A percentile compares a stretch with the other conserved stretches of the same genome.
Evolutionary conservation across 2,888 invertebrate species (phyloP).

Genomic region (Conops quadrifasciatus): DNA sequence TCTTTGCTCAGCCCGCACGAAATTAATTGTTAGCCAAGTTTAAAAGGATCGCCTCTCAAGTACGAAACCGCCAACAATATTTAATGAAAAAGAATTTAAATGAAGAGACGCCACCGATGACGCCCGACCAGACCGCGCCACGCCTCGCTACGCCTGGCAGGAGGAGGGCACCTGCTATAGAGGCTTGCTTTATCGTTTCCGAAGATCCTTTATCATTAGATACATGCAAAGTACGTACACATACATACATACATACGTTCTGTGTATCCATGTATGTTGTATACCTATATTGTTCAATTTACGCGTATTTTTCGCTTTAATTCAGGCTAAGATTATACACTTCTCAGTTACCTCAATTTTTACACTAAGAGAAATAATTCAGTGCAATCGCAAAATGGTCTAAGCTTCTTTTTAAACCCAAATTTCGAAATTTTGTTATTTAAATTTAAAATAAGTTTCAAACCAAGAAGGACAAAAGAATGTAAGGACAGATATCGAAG

Average conservation of each 20-base stretch:
- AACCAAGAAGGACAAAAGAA: too few relatives aligned
- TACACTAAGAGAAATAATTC: too few relatives aligned
- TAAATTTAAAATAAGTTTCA: too few relatives aligned
- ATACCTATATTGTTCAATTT: too few relatives aligned
- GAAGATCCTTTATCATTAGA: background rate
- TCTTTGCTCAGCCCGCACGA: conserved; percentile 43
- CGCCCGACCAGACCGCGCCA: too few relatives aligned
- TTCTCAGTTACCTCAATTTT: too few relatives aligned
- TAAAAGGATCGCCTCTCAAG: conserved; percentile 62
- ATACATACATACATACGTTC: background rate
- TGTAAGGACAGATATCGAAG: too few relatives aligned
- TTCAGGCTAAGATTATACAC: too few relatives aligned
- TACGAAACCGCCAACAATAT: conserved; percentile 61
- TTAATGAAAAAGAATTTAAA: conserved; percentile 45
- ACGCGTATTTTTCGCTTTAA: too few relatives aligned
- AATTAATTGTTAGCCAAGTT: conserved; percentile 62
- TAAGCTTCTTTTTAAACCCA: too few relatives aligned
- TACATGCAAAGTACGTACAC: background rate
- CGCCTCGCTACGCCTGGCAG: conserved; percentile 2
- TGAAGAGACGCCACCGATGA: conserved; percentile 21
- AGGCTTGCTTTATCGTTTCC: conserved; percentile 4
- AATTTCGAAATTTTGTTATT: too few relatives aligned
- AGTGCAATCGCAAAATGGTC: too few relatives aligned
- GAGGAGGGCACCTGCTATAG: background rate
- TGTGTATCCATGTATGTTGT: background rate